Base-by-base conservation (phyloP, 2,797 vertebrate genomes). In the Poeciliopsis turneri region DNA sequence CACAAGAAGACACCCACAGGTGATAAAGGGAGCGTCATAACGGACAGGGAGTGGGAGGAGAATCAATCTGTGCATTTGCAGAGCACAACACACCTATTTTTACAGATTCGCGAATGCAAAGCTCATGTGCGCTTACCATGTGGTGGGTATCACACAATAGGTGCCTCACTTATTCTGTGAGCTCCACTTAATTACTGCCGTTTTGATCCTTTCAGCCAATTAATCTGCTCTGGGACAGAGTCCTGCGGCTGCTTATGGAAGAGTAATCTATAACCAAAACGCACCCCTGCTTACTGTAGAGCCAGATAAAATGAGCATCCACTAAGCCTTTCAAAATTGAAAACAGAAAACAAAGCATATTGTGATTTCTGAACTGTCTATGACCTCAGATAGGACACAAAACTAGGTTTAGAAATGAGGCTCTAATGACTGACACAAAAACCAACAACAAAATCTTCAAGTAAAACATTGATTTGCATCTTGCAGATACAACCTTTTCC, bases 1-100 rank as follows among this genome's bases (percentile, higher is more conserved):
- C 86, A 89, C 72, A 55, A 84, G 51, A 84, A 88, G 76, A 90
- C 92, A 86, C 90, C 86, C 86, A 90, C 92, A 90, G 80, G 83
- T 92, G 87, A 89, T 75, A 70, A 78, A 82, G 45, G 28, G 61
- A 77, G 78, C 47, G 57, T 78, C 71, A 82, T 66, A 78, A 82
- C 84, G 71, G 80, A 89, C 85, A 86, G 43, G 72, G 64, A 45
- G 86, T 90, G 72, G 89, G 86, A 85, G 76, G 87, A 82, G 75
- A 81, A 68, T 46, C 68, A 78, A 51, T 78, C 76, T 36, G 9
- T 57, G 20, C 25, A 33, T 74, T 77, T 55, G 20, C 25, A 45
- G 2, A 75, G 23, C 20, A 47, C 30, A 75, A 12, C 75, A 64
- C 39, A 49, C 10, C 11, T 43, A 28, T 79, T 66, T 39, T 46